Base-by-base conservation (phyloP, 2,888 invertebrate genomes). In the Nomada hirtipes region DNA sequence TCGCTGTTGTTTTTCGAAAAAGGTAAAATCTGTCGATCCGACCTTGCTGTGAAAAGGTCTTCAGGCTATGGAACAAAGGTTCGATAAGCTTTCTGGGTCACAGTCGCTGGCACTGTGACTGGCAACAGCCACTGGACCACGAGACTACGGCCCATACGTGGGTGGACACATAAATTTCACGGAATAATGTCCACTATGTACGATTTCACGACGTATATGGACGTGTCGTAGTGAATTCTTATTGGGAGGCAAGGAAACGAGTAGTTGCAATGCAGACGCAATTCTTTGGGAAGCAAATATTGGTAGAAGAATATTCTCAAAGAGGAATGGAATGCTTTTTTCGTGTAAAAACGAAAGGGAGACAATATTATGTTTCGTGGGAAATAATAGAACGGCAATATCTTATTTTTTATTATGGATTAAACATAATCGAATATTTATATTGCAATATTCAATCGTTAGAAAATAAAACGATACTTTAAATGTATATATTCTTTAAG, bases 81-180 rank as follows among this genome's bases (percentile, higher is more conserved):
- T 70, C 60, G 60, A 60, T 70, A 60, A 15, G 60, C 4, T 70
- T 70, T 70, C 70, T 70, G 50, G 70, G 60, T 70, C 70, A 70
- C 20, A 70, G 60, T 36, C 60, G 36, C 60, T 29, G 47, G 44
- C 29, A 47, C 29, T 23, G 26, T 26, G 26, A n/a, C 47, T 59
- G 18, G n/a, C 23, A 55, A 26, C 69, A 26, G 23, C 57, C 26
- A 26, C 44, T 47, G 13, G 47, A 44, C 57, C 26, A 4, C 69
- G n/a, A 52, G 44, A 9, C 63, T 26, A 3, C 15, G 23, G 20
- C 57, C 23, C 11, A 57, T 57, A 50, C n/a, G 69, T 59, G 26
- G 69, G 44, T 1, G 47, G 47, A 2, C 26, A n/a, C 23, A 44
- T 18, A 57, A 44, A 69, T 69, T 42, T 7, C 52, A 1, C 26